Evolutionary conservation across 2,113 vertebrate species (phyloP).

Genomic region (Phaethon lepturus): DNA sequence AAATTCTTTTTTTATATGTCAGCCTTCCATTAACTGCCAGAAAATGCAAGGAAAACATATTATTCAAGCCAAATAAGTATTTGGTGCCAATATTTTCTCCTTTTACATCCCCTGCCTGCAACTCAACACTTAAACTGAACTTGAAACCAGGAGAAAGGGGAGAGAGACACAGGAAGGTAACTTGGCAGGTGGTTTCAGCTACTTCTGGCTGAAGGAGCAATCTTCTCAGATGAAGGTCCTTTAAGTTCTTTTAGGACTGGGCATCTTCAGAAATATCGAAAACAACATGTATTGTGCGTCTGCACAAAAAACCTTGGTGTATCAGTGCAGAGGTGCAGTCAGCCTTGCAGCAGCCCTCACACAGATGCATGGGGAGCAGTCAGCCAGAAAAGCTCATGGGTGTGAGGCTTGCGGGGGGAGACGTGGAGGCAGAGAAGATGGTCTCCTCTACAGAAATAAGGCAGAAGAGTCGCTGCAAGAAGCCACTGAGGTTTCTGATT

Average conservation of each 20-base stretch:
- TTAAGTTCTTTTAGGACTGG: background rate
- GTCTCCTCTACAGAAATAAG: background rate
- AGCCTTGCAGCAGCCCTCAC: background rate
- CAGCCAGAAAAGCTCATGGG: rapidly evolving
- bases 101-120: background rate
- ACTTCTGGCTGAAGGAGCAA: background rate
- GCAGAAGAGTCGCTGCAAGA: background rate
- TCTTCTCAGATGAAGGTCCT: background rate
- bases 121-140: background rate
- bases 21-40: background rate
- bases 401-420: background rate
- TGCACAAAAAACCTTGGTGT: background rate
- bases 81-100: background rate
- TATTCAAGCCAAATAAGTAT: background rate
- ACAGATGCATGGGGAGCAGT: rapidly evolving
- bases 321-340: background rate
- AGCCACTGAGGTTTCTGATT: background rate
- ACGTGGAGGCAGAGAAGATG: background rate
- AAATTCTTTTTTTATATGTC: background rate
- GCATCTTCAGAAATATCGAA: background rate
- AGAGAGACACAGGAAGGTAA: background rate
- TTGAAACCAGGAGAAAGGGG: background rate
- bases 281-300: background rate
- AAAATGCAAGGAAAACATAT: background rate
- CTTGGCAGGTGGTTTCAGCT: background rate